Evolutionary conservation across 2,888 invertebrate genomes (phyloP), one percentile per base, ranked within the genome.

Genomic region (Eupithecia pulchellata): DNA sequence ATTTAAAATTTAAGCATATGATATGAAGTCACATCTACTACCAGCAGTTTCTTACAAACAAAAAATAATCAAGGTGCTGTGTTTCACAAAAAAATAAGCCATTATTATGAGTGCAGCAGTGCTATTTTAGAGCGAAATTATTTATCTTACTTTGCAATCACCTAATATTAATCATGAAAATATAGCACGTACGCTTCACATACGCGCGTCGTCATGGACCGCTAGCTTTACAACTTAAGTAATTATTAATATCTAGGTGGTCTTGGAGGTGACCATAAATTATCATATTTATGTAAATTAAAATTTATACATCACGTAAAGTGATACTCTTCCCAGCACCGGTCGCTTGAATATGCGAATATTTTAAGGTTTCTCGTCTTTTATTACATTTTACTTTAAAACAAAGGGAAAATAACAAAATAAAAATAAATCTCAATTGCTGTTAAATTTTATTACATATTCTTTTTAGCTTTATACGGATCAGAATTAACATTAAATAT

Each of bases 221-320:
- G n/a, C 4, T 11, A 30, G 58, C 58, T 60, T 60, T 60, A 60
- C 9, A 30, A 11, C n/a, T 68, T 63, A 72, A 63, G 69, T 72
- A 69, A 72, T 72, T 66, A 72, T 66, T 72, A 72, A 69, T 68
- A n/a, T n/a, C n/a, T n/a, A n/a, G 68, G 55, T 66, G 39, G 66
- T 69, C 69, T 69, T 57, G 55, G 66, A 58, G 66, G 27, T 60
- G 58, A 64, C 60, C 66, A 69, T 68, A 65, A 68, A 72, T 72
- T 69, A 68, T 66, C 36, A 72, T 66, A 72, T 69, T 66, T 69
- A 69, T 66, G 66, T 64, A 69, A 72, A 69, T 66, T 66, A 39
- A 64, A 57, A 72, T 66, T 64, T 62, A 63, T 63, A 63, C 63
- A 66, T 58, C 58, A 60, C 32, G 29, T 63, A 66, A 66, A 72